Conservation (phyloP, 2,113 vertebrate species). For the Girardinichthys multiradiatus region DNA sequence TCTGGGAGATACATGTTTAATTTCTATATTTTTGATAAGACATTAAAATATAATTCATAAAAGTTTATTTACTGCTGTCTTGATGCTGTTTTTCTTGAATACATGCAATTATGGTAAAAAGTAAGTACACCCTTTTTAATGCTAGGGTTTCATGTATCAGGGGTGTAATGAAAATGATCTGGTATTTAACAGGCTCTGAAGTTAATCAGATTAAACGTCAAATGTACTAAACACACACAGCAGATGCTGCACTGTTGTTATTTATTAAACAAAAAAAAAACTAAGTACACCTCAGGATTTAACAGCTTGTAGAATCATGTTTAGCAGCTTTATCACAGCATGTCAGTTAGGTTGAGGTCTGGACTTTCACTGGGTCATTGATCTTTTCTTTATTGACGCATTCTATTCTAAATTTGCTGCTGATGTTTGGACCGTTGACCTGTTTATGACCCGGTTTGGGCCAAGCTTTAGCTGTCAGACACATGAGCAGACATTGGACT, state of each 20-base stretch:
- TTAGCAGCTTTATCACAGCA: too few relatives aligned
- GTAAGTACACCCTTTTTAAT: not conserved
- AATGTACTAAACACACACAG: not conserved
- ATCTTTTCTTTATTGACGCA: too few relatives aligned
- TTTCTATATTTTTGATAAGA: slow-evolving; percentile 44
- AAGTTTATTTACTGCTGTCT: slow-evolving; percentile 49
- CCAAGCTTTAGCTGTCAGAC: too few relatives aligned
- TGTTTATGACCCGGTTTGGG: not conserved
- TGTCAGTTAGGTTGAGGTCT: not conserved
- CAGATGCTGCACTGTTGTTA: too few relatives aligned
- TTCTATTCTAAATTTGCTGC: not conserved
- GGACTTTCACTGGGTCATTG: not conserved
- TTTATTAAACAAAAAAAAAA: too few relatives aligned
- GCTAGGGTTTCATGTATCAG: too few relatives aligned
- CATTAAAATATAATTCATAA: slow-evolving; percentile 33
- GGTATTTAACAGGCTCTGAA: too few relatives aligned
- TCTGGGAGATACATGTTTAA: slow-evolving; percentile 41
- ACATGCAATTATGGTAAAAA: slow-evolving; percentile 1
- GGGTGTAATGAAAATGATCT: too few relatives aligned
- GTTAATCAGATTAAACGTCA: not conserved
- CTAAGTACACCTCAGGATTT: too few relatives aligned
- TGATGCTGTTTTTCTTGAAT: slow-evolving; percentile 9
- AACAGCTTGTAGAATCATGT: too few relatives aligned
- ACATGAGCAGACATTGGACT: too few relatives aligned
- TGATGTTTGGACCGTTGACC: not conserved